These are phyloP conservation scores for Pelagia noctiluca DNA, from an alignment of 30 jellyfish, hydroid and myxozoan genomes.

Conservation along the genomic window DNA sequence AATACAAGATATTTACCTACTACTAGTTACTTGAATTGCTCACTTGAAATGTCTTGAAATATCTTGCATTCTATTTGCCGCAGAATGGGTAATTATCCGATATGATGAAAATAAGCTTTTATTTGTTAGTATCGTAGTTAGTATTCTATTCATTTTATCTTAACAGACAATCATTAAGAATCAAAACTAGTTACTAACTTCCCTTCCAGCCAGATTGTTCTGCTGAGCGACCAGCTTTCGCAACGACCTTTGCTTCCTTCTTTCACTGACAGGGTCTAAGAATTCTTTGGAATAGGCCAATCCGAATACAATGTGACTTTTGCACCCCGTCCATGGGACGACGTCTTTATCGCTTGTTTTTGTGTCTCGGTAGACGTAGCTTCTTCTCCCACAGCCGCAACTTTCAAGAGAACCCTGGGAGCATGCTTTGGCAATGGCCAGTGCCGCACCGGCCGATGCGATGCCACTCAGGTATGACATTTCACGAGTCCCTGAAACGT, in stretches of 20 bases:
- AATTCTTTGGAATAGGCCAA: conserved; percentile 60
- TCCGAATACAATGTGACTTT: conserved; percentile 55
- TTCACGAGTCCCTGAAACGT: conserved; percentile 67
- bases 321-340: conserved; percentile 75
- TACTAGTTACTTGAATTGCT: too few relatives aligned
- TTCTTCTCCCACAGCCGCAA: conserved; percentile 62
- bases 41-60: too few relatives aligned
- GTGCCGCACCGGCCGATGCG: conserved; percentile 85
- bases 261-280: conserved; percentile 69
- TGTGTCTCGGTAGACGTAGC: conserved; percentile 45
- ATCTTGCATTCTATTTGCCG: too few relatives aligned
- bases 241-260: conserved; percentile 55
- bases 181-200: conserved; percentile 28
- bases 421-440: conserved; percentile 73
- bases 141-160: background rate
- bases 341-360: conserved; percentile 26
- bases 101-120: background rate
- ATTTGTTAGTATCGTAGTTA: background rate
- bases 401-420: conserved; percentile 55
- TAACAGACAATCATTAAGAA: background rate
- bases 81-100: too few relatives aligned
- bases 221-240: conserved; percentile 66
- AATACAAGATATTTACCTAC: too few relatives aligned
- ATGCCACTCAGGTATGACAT: conserved; percentile 75
- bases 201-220: conserved; percentile 79